Evolutionary conservation across 30 jellyfish, hydroid and myxozoan species (phyloP).

Genomic region (Hydractinia symbiolongicarpus): DNA sequence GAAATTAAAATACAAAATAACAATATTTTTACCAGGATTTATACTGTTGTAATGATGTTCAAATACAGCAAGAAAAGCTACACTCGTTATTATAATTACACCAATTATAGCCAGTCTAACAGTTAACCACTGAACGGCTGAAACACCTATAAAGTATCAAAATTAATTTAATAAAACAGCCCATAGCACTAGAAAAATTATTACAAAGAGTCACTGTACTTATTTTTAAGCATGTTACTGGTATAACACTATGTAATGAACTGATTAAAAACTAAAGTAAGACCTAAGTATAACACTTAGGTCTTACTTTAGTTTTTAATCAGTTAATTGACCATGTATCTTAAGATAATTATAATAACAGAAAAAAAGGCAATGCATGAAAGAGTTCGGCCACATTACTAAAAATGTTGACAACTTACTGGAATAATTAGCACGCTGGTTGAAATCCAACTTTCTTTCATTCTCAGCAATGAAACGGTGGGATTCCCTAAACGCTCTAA

Average conservation of each 20-base stretch:
- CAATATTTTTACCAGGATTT: constrained; percentile 63
- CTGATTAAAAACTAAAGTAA: too few relatives aligned
- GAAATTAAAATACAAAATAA: background rate
- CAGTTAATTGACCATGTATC: too few relatives aligned
- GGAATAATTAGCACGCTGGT: constrained; percentile 83
- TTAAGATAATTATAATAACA: too few relatives aligned
- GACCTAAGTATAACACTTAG: too few relatives aligned
- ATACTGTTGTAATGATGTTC: constrained; percentile 71
- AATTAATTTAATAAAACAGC: too few relatives aligned
- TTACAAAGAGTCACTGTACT: too few relatives aligned
- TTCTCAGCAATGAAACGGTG: constrained; percentile 78
- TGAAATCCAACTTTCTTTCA: constrained; percentile 55
- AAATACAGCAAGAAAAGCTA: constrained; percentile 78
- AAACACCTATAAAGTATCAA: constrained; percentile 32
- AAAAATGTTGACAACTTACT: constrained; percentile 34
- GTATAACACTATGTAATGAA: too few relatives aligned
- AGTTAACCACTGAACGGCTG: constrained; percentile 77
- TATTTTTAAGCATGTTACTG: too few relatives aligned
- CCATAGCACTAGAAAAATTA: too few relatives aligned
- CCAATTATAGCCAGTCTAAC: constrained; percentile 78
- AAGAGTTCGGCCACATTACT: too few relatives aligned
- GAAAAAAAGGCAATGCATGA: too few relatives aligned
- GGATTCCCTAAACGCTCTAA: constrained; percentile 72
- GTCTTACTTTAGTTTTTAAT: too few relatives aligned
- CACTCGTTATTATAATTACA: constrained; percentile 80